Evolutionary conservation across 2,888 invertebrate species (phyloP).

Genomic region (Marronus borbonicus): DNA sequence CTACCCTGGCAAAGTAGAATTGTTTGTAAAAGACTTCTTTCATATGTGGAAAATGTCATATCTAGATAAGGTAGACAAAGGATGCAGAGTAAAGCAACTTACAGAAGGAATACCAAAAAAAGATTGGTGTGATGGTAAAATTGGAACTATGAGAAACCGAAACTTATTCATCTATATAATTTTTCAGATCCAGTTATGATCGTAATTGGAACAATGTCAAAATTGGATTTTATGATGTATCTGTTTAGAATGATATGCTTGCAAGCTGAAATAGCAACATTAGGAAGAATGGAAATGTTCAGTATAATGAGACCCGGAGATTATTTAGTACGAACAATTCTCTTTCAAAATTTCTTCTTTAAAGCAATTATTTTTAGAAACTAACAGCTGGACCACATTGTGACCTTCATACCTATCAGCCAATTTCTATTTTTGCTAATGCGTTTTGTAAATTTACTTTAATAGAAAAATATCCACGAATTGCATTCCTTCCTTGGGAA

Average conservation of each 20-base stretch:
- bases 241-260: conserved; percentile 76
- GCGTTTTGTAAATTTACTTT: conserved; percentile 34
- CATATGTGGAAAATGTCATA: conserved; percentile 74
- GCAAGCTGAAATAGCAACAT: conserved; percentile 72
- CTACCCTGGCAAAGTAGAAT: conserved; percentile 69
- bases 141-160: not conserved
- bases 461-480: conserved; percentile 47
- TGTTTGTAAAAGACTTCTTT: conserved; percentile 76
- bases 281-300: conserved; percentile 65
- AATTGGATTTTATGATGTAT: conserved; percentile 75
- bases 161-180: not conserved
- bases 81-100: conserved; percentile 72
- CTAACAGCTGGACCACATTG: conserved; percentile 47
- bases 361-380: conserved; percentile 43
- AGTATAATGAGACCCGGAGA: conserved; percentile 55
- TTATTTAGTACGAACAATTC: conserved; percentile 52
- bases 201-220: conserved; percentile 76
- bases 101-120: conserved; percentile 72
- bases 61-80: conserved; percentile 75
- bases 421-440: conserved; percentile 18
- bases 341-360: not conserved
- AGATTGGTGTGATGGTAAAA: conserved; percentile 70
- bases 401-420: conserved; percentile 45
- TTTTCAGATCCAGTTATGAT: conserved; percentile 74
- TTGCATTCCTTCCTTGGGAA: conserved; percentile 51